Conservation (phyloP, 2,888 invertebrate genomes). For the Cantharis nigra region DNA sequence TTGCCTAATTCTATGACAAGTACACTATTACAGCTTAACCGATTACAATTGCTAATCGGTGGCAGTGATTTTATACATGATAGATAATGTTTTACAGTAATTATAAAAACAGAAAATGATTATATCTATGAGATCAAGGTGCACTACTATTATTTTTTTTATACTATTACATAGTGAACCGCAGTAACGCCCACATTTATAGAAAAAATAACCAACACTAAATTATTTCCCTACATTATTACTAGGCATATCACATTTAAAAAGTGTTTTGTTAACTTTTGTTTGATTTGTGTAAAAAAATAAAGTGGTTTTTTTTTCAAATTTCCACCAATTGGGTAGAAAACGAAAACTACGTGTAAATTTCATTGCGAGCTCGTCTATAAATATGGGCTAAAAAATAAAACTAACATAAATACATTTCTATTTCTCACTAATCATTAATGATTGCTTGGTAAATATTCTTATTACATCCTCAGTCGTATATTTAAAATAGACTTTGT, state of each 20-base stretch:
- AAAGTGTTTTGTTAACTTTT: not conserved
- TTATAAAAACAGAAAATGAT: conserved; percentile 17
- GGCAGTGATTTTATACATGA: conserved; percentile 9
- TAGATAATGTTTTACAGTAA: not conserved
- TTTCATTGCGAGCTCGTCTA: not conserved
- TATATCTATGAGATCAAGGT: conserved; percentile 50
- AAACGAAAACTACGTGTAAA: not conserved
- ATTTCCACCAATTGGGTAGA: not conserved
- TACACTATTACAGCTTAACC: conserved; percentile 3
- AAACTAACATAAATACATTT: not conserved
- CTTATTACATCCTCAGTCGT: not conserved
- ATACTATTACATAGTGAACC: not conserved
- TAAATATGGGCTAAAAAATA: not conserved
- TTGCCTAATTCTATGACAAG: conserved; percentile 18
- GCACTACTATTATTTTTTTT: not conserved
- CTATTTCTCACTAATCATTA: not conserved
- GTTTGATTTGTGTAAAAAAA: not conserved
- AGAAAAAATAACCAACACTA: not conserved
- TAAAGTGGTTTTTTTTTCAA: not conserved
- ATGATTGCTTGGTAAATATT: not conserved
- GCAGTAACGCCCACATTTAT: not conserved
- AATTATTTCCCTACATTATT: not conserved
- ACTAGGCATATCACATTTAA: not conserved
- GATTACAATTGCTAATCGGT: not conserved
- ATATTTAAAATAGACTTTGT: not conserved